Evolutionary conservation across 2,888 invertebrate genomes (phyloP), one percentile per base, ranked within the genome.

Genomic region (Troilus luridus): DNA sequence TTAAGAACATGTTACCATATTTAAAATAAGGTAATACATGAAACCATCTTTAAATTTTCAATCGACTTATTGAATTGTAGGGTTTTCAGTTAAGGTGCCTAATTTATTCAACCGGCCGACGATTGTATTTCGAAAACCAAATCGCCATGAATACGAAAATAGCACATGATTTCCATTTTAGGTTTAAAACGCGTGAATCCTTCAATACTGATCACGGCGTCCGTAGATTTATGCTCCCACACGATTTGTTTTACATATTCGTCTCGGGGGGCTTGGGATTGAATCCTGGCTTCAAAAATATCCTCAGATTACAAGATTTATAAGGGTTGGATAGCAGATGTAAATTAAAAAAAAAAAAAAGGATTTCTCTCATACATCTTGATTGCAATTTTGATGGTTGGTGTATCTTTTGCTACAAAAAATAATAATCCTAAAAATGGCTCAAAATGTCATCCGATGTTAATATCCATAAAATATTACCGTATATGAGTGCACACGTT

Each of bases 61-160:
- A 41, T 85, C 56, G 56, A 54, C 85, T 85, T 58, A 58, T n/a
- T 58, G 85, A n/a, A 85, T 56, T 54, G n/a, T 56, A 85, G 8
- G 85, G 56, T 85, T 77, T 85, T 85, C 85, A 85, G 56, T 85
- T 85, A 85, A 56, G n/a, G 11, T 54, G n/a, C 85, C 58, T 54
- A 58, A 85, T 56, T 85, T 54, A 85, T 85, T 85, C 85, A 85
- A 41, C 60, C 88, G 60, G 21, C 60, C 62, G n/a, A 88, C 58
- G 60, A 59, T 58, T 54, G 64, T 64, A 62, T 77, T 77, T 77
- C 24, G 58, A 24, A 90, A 72, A 77, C 90, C 67, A 59, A 27
- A 90, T 56, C 67, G 56, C 90, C 90, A 90, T 90, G 90, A 90
- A 90, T 90, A 90, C 77, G 90, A 90, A 90, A 90, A 90, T 67